Conservation (phyloP, 2,797 vertebrate genomes). For the Balearica regulorum region DNA sequence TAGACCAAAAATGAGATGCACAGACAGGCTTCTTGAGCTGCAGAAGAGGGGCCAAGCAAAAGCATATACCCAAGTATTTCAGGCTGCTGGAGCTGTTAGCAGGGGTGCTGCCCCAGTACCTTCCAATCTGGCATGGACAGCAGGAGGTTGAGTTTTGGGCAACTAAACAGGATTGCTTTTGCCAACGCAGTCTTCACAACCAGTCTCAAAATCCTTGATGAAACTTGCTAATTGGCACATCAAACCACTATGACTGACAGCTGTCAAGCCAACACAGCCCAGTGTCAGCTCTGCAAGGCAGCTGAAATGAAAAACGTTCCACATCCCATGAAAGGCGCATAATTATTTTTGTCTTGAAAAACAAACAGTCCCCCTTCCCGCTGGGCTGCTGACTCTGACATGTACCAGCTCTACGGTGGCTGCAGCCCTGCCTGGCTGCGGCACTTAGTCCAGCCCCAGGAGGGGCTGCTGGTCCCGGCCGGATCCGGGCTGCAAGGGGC, state of each 20-base stretch:
- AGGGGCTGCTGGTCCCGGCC: neutral
- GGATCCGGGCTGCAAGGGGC: neutral
- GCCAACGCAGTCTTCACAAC: neutral
- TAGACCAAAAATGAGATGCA: neutral
- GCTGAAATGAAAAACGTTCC: neutral
- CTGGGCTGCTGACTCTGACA: neutral
- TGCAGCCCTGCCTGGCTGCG: neutral
- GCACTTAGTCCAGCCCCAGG: neutral
- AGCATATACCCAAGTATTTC: neutral
- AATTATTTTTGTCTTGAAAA: neutral
- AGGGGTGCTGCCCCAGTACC: neutral
- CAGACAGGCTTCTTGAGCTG: neutral
- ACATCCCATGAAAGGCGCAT: neutral
- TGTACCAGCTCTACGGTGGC: fast-evolving
- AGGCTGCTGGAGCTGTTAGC: neutral
- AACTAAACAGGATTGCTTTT: neutral
- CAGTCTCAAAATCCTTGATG: neutral
- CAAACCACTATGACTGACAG: neutral
- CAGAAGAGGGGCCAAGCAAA: neutral
- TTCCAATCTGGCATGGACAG: neutral
- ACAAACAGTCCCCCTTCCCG: neutral
- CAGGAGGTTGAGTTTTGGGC: neutral
- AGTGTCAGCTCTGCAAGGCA: neutral
- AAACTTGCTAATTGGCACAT: neutral
- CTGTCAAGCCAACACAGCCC: neutral